Evolutionary conservation across 2,888 invertebrate species (phyloP), one percentile per base, ranked within the genome.

Genomic region (Leptarthrus brevirostris): DNA sequence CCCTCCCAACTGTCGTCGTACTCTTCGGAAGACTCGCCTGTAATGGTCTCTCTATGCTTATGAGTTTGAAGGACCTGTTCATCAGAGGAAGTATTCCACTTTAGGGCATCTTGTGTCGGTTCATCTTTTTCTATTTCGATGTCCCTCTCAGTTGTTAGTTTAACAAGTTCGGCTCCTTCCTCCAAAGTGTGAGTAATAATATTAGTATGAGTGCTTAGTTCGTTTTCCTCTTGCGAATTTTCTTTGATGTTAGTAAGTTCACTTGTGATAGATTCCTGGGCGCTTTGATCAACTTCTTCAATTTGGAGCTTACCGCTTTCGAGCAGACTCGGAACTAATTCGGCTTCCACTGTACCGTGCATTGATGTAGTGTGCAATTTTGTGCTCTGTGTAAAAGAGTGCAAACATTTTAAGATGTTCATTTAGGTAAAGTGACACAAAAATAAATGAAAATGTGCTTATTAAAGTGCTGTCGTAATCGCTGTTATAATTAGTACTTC

Each of bases 21-120:
- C 3, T 72, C 72, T 53, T 72, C 72, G 0, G 56, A 30, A 12
- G 58, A 58, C 5, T 58, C 56, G 40, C 20, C 54, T 71, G 49
- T 49, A 14, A 24, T 53, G 34, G 54, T 36, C 10, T 40, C 54
- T 22, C 26, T 36, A 10, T 14, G 5, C 5, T 34, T n/a, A 8
- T 36, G 6, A 40, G 8, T 40, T 40, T 40, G 12, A 12, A n/a
- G 3, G 3, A 40, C 8, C 0, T 12, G 40, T 40, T 40, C 40
- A 40, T 12, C n/a, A 30, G 30, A 30, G 40, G 40, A 12, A 40
- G 40, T 6, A 30, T 5, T 30, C 30, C 30, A 30, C 8, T 3
- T 30, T 30, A 30, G 30, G 12, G 40, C 6, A 40, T 8, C 12
- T 40, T 0, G 6, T 8, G 8, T 30, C n/a, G 40, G 3, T 40